Evolutionary conservation across 1,140 invertebrate genomes (phyloP).

Genomic region (Achatina immaculata): DNA sequence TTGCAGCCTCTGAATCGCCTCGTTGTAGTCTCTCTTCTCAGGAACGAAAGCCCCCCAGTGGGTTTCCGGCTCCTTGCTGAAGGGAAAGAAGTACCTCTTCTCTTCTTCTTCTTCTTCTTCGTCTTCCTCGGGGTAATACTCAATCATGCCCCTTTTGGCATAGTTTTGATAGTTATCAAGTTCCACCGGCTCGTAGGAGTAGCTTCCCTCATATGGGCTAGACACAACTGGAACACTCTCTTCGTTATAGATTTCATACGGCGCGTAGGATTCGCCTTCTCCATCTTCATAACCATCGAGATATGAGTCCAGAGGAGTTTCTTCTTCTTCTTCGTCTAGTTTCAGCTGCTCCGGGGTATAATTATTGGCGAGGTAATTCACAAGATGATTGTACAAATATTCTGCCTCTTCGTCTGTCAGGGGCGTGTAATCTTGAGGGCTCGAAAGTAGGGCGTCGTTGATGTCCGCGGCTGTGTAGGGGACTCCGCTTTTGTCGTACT

Average conservation of each 20-base stretch:
- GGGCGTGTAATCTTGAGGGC: conserved; percentile 10
- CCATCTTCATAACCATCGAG: background rate
- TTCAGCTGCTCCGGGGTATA: conserved; percentile 23
- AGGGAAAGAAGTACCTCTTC: conserved; percentile 55
- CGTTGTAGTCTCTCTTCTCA: conserved; percentile 49
- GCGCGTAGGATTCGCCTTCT: background rate
- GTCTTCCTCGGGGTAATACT: conserved; percentile 45
- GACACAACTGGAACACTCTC: background rate
- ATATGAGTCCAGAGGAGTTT: conserved; percentile 7
- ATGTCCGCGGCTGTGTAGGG: conserved; percentile 31
- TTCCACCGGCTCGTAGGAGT: conserved; percentile 23
- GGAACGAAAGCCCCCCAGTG: conserved; percentile 59
- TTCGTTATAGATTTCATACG: conserved; percentile 6
- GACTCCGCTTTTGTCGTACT: background rate
- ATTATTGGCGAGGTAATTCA: conserved; percentile 12
- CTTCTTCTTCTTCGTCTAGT: conserved; percentile 4
- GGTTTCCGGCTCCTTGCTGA: conserved; percentile 51
- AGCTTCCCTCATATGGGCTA: background rate
- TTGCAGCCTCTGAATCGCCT: conserved; percentile 51
- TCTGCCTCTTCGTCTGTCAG: conserved; percentile 14
- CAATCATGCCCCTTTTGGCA: conserved; percentile 51
- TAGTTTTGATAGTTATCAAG: conserved; percentile 28
- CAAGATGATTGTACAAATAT: background rate
- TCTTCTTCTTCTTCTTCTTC: conserved; percentile 41
- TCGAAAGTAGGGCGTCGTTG: background rate